Evolutionary conservation across 2,797 vertebrate genomes (phyloP), one percentile per base, ranked within the genome.

Genomic region (Malurus leucopterus): DNA sequence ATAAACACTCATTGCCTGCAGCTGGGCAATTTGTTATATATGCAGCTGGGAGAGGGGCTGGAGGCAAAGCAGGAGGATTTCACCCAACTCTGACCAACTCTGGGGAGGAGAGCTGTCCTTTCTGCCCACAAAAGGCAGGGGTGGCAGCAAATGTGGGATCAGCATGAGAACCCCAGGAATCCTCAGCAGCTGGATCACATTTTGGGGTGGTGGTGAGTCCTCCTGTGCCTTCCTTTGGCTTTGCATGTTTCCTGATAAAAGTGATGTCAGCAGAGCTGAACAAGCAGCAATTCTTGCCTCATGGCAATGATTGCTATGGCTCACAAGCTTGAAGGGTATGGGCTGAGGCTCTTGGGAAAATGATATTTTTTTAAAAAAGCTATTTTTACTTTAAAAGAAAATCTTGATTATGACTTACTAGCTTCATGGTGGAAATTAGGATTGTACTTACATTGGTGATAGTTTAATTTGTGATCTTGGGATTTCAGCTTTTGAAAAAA

Each of bases 1-100:
- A 36, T 2, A 15, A 63, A 43, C 30, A 32, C 3, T 0, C 4
- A 6, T 9, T 50, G 20, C 36, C 20, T 51, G 7, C 20, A 55
- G 3, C 8, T 21, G 72, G 53, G 34, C 21, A 11, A 6, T 53
- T 50, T 21, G 18, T 51, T 4, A 68, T 51, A 58, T 8, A 2
- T 1, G 17, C 24, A 43, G 24, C 13, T 47, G 3, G 29, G 43
- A 73, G 58, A 79, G 64, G 50, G 34, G 8, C 36, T 78, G 71
- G 43, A 21, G 32, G 6, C 7, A n/a, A 29, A 0, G 4, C 13
- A 29, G 53, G 38, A 15, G 29, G 19, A 7, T 84, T 44, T 23
- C n/a, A 17, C 14, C 22, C 57, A 38, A n/a, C 36, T 27, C 15
- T 55, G 40, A 21, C 19, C 68, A 41, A 0, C 32, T 49, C 17